These are phyloP conservation scores for Intellagama lesueurii DNA, from an alignment of 2,797 vertebrate species.

Conservation along the genomic window DNA sequence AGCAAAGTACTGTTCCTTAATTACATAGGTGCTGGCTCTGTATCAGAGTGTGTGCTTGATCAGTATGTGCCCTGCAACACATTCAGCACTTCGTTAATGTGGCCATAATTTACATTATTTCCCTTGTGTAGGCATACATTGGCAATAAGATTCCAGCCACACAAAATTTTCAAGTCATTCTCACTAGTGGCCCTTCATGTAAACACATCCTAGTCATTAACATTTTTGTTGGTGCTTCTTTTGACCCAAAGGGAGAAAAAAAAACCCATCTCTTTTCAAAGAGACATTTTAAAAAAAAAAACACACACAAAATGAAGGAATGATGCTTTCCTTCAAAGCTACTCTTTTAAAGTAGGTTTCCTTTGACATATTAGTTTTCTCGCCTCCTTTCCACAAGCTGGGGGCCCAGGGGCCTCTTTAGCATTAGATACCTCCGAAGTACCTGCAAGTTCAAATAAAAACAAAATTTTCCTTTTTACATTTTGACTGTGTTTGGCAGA, in stretches of 20 bases:
- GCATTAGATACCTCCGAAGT: not conserved
- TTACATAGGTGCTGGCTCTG: too few relatives aligned
- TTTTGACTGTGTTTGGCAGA: not conserved
- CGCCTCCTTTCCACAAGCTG: rapidly evolving
- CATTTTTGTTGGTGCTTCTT: not conserved
- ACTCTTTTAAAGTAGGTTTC: not conserved
- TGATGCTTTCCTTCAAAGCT: not conserved
- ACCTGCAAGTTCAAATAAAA: not conserved
- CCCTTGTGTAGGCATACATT: not conserved
- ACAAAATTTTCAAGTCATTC: not conserved
- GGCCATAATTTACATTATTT: not conserved
- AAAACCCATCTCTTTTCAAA: not conserved
- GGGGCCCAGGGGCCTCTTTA: not conserved
- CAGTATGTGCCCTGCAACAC: too few relatives aligned
- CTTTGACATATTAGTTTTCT: rapidly evolving
- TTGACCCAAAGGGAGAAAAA: rapidly evolving
- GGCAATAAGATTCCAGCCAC: not conserved
- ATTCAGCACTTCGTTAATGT: too few relatives aligned
- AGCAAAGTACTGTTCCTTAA: too few relatives aligned
- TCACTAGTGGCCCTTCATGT: not conserved
- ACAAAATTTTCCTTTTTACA: not conserved
- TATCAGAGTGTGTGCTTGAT: too few relatives aligned
- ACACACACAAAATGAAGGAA: not conserved
- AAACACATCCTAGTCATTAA: not conserved
- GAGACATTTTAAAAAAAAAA: not conserved